Percentiles rank a stretch among this genome's conserved stretches.
phyloP scores from a whole-genome alignment of 2,797 vertebrate genomes.

The Scolopax bukidnonensis region DNA sequence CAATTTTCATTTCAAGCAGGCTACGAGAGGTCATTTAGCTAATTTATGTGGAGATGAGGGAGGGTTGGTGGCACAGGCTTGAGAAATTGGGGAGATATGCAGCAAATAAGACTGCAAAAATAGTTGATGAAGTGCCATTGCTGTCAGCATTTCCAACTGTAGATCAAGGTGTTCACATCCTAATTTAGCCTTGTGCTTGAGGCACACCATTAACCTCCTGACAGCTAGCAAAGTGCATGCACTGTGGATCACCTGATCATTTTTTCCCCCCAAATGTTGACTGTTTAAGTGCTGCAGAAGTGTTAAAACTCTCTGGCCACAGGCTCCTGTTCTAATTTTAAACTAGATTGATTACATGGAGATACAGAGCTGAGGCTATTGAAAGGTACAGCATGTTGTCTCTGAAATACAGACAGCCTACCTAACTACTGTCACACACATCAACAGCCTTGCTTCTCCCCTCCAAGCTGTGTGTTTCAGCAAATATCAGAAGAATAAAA shows the following conservation, averaged over 20 bases:
- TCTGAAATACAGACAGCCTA: neutral
- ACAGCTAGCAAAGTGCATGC: constrained; percentile 42
- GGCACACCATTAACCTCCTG: constrained; percentile 69
- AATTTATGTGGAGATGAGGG: constrained; percentile 63
- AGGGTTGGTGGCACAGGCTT: neutral
- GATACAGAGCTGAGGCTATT: neutral
- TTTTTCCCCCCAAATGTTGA: constrained; percentile 22
- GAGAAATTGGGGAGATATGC: neutral
- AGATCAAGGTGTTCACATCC: constrained; percentile 61
- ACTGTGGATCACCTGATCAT: constrained; percentile 9
- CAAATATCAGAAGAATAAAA: constrained; percentile 42
- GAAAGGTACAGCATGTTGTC: constrained; percentile 8
- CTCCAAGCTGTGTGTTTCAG: constrained; percentile 20
- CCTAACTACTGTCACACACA: constrained; percentile 11
- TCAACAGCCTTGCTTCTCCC: constrained; percentile 30
- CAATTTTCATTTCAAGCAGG: constrained; percentile 54
- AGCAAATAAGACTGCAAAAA: constrained; percentile 34
- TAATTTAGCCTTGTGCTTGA: constrained; percentile 63
- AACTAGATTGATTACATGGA: neutral
- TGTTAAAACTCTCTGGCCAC: constrained; percentile 4
- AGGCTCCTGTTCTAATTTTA: constrained; percentile 45
- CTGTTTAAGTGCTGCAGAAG: constrained; percentile 29
- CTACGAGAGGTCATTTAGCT: constrained; percentile 54
- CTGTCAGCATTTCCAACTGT: constrained; percentile 64
- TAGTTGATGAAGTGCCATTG: constrained; percentile 48